Percentiles rank a stretch among this genome's conserved stretches.
These are phyloP conservation scores for Agonopterix heracliana DNA, from an alignment of 2,888 invertebrate species.

Conservation along the genomic window DNA sequence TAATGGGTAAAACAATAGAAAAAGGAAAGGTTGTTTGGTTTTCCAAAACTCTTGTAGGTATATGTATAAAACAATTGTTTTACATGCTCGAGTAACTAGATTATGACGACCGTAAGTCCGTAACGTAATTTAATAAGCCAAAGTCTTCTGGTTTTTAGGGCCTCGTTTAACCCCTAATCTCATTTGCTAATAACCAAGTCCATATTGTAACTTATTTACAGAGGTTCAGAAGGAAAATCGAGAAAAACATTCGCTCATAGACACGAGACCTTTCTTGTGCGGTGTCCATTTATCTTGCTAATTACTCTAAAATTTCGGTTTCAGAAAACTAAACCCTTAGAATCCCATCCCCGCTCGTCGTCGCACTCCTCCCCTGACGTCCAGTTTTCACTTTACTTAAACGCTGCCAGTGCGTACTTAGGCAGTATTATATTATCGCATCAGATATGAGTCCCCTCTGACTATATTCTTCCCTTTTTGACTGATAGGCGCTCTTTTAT, in stretches of 20 bases:
- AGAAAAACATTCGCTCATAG: not conserved
- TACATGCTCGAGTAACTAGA: too few species aligned
- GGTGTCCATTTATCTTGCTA: slow-evolving; percentile 38
- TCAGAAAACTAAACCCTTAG: slow-evolving; percentile 24
- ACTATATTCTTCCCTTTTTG: not conserved
- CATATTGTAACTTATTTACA: too few species aligned
- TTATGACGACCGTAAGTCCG: too few species aligned
- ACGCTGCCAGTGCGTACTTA: slow-evolving; percentile 19
- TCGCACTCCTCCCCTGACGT: slow-evolving; percentile 5
- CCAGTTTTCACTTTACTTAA: slow-evolving; percentile 31
- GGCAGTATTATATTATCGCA: slow-evolving; percentile 25
- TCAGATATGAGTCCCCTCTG: slow-evolving; percentile 5
- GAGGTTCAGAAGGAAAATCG: not conserved
- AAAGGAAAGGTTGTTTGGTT: too few species aligned
- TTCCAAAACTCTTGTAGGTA: too few species aligned
- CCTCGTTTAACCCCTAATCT: too few species aligned
- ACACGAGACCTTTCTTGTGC: slow-evolving; percentile 12
- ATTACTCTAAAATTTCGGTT: slow-evolving; percentile 33
- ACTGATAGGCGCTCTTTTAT: not conserved
- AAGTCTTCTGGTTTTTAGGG: too few species aligned
- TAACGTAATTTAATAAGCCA: too few species aligned
- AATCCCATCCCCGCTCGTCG: slow-evolving; percentile 7
- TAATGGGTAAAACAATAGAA: too few species aligned
- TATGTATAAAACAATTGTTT: too few species aligned
- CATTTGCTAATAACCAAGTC: too few species aligned